These are phyloP conservation scores for Spodoptera littoralis DNA, from an alignment of 2,888 invertebrate species.

Conservation along the genomic window DNA sequence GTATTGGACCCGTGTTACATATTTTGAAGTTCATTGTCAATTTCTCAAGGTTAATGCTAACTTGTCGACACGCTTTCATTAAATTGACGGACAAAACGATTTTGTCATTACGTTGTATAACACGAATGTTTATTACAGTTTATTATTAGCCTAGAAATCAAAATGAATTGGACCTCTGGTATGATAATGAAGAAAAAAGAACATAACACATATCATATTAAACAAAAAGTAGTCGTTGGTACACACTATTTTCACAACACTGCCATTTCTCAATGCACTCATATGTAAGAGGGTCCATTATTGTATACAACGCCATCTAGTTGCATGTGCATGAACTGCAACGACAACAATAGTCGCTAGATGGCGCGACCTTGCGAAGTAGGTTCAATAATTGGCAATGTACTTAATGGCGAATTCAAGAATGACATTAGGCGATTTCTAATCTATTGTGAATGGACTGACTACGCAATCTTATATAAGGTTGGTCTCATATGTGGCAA, in stretches of 20 bases:
- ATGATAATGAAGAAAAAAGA: neutral
- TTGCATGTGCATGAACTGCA: constrained; percentile 1
- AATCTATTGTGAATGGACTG: constrained; percentile 47
- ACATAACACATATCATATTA: too few species aligned
- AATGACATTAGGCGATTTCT: constrained; percentile 51
- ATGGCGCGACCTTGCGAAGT: constrained; percentile 36
- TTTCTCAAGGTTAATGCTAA: constrained; percentile 49
- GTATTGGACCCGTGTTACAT: constrained; percentile 43
- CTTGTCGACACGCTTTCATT: constrained; percentile 53
- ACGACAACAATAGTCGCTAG: constrained; percentile 12
- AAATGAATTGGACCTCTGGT: constrained; percentile 16
- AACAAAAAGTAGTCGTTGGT: too few species aligned
- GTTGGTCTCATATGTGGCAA: constrained; percentile 39
- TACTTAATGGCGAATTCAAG: constrained; percentile 36
- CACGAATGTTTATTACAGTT: constrained; percentile 19
- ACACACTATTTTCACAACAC: too few species aligned
- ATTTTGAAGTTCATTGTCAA: constrained; percentile 57
- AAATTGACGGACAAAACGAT: constrained; percentile 49
- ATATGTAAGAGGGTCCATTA: neutral
- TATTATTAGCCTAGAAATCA: constrained; percentile 15
- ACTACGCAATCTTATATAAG: constrained; percentile 44
- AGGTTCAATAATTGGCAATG: constrained; percentile 29
- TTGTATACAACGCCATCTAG: constrained; percentile 49
- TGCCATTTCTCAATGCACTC: constrained; percentile 1
- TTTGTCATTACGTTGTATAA: constrained; percentile 53